A percentile compares a stretch with the other conserved stretches of the same genome.
Conservation (phyloP, 2,113 vertebrate species). For the Nestor notabilis region DNA sequence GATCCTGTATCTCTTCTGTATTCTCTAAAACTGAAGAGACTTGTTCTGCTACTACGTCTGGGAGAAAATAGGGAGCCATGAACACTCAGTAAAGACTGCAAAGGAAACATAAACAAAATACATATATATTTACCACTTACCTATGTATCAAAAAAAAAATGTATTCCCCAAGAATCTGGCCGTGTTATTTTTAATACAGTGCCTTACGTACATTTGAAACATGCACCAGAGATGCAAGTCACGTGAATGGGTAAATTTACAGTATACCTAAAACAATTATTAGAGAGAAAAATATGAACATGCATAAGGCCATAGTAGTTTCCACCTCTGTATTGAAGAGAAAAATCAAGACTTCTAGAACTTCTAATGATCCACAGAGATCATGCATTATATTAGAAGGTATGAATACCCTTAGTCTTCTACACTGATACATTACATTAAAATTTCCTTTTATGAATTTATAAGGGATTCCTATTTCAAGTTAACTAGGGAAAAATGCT, state of each 20-base stretch:
- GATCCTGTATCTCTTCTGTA: constrained; percentile 80
- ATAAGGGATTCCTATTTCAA: not conserved
- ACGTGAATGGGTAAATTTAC: not conserved
- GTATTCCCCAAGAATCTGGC: not conserved
- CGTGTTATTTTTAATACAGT: not conserved
- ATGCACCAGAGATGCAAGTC: not conserved
- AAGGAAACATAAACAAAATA: constrained; percentile 51
- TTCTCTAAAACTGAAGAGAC: constrained; percentile 88
- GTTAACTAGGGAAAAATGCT: not conserved
- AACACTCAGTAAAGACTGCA: constrained; percentile 91
- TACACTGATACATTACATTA: not conserved
- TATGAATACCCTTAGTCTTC: not conserved
- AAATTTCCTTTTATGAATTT: not conserved
- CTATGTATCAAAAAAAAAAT: not conserved
- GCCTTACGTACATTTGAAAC: not conserved
- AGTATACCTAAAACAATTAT: not conserved
- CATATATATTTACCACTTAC: not conserved
- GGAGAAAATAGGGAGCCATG: constrained; percentile 87
- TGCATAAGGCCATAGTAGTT: not conserved
- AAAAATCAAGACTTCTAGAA: not conserved
- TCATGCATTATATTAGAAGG: not conserved
- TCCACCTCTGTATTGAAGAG: not conserved
- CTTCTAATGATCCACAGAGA: not conserved
- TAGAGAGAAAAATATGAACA: not conserved
- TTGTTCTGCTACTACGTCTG: constrained; percentile 88